Evolutionary conservation across 2,888 invertebrate genomes (phyloP), one percentile per base, ranked within the genome.

Genomic region (Eurois occulta): DNA sequence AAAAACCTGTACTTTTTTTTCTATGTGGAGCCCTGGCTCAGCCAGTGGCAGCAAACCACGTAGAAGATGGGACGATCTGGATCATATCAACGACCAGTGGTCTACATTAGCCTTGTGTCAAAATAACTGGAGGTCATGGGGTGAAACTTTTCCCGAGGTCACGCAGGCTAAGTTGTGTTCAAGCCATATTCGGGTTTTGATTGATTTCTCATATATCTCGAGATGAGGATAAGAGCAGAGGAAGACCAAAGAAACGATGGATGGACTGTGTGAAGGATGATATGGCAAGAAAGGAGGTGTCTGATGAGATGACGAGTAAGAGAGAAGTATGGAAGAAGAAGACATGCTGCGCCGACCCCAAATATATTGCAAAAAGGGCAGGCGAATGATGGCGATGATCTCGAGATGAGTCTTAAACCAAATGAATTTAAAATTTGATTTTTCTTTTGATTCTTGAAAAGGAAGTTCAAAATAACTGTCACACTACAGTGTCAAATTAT

Each of bases 401-500:
- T 41, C 11, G 41, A 41, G 41, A 43, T 58, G 16, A 28, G 7
- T 60, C 18, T 28, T 16, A 58, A 60, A 16, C 7, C 16, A 32
- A 60, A 1, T 21, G 18, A 21, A 10, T 21, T 60, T 28, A 2
- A n/a, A n/a, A n/a, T n/a, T n/a, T n/a, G n/a, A n/a, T n/a, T 55
- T 24, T 11, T 64, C 5, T 64, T 35, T 64, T 24, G 6, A 64
- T 38, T 38, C 3, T 38, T 5, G 16, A 38, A 38, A 2, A 1
- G 35, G 6, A 38, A 38, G 28, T 62, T 55, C 1, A 0, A 32
- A 52, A 65, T 32, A 10, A 13, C 16, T 41, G 16, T 32, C n/a
- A 43, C 24, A 62, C 2, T 43, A 18, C 18, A 24, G n/a, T 65
- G n/a, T n/a, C 8, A 46, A 52, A 77, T 69, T 62, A 65, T 77